Evolutionary conservation across 2,113 vertebrate genomes (phyloP).

Genomic region (Pycnonotus jocosus): DNA sequence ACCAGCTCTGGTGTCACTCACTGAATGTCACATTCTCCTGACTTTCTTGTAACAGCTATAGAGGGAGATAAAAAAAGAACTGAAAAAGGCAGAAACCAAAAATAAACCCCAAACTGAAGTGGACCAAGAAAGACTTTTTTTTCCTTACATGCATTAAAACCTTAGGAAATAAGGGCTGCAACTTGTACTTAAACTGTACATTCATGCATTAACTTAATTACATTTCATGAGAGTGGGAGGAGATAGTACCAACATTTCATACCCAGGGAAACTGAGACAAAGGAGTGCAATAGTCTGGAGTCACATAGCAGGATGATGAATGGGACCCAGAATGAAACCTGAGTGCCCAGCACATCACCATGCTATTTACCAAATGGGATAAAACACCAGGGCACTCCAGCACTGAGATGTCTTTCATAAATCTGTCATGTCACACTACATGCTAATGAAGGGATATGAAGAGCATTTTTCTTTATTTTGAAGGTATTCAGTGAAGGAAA

Average conservation of each 20-base stretch:
- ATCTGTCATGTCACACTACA: constrained; percentile 5
- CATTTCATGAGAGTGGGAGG: neutral
- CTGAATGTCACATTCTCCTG: constrained; percentile 37
- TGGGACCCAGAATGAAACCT: neutral
- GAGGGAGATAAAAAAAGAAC: neutral
- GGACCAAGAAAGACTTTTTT: neutral
- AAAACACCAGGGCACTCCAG: neutral
- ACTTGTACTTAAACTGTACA: neutral
- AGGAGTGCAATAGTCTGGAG: neutral
- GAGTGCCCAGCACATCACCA: constrained; percentile 18
- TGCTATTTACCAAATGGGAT: constrained; percentile 28
- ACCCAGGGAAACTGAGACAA: constrained; percentile 42
- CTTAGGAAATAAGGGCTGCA: neutral
- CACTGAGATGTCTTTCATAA: neutral
- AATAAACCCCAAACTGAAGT: neutral
- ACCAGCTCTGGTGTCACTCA: constrained; percentile 6
- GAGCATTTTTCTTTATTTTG: constrained; percentile 42
- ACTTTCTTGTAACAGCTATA: neutral
- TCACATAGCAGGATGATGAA: constrained; percentile 26
- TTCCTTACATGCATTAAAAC: neutral
- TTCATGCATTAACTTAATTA: constrained; percentile 1
- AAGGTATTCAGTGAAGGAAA: neutral
- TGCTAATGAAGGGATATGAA: constrained; percentile 40
- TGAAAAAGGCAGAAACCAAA: neutral
- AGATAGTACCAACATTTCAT: neutral